A percentile compares a stretch with the other conserved stretches of the same genome.
Conservation (phyloP, 1,140 invertebrate species). For the Pectinophora gossypiella region DNA sequence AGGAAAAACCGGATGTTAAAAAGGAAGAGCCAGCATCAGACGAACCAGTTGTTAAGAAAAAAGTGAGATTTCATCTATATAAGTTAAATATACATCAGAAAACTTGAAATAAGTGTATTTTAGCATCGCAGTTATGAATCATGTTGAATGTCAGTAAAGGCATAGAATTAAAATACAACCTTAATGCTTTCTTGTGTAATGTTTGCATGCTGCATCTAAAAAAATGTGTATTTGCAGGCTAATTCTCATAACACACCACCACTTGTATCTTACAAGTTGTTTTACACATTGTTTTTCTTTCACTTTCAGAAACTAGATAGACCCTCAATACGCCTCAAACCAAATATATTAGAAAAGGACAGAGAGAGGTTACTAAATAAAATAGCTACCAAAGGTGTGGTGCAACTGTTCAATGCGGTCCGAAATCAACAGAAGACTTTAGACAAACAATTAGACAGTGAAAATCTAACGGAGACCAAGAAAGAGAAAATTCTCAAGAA, state of each 20-base stretch:
- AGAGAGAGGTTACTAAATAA: conserved; percentile 85
- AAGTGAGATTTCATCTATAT: conserved; percentile 35
- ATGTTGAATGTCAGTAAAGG: too few relatives aligned
- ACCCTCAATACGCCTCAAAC: conserved; percentile 83
- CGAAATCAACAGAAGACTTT: conserved; percentile 88
- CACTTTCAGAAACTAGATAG: conserved; percentile 77
- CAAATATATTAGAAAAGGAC: conserved; percentile 82
- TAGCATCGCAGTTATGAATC: too few relatives aligned
- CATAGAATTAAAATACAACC: too few relatives aligned
- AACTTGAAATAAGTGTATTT: too few relatives aligned
- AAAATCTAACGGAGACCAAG: conserved; percentile 86
- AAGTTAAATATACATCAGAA: too few relatives aligned
- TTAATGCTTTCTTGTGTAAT: too few relatives aligned
- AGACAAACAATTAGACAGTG: conserved; percentile 82
- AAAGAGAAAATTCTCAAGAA: conserved; percentile 88
- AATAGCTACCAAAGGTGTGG: conserved; percentile 93
- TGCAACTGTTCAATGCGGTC: conserved; percentile 95
- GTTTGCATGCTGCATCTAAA: too few relatives aligned
- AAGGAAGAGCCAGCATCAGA: conserved; percentile 35
- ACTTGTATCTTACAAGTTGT: too few relatives aligned
- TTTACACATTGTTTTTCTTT: too few relatives aligned
- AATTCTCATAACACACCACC: too few relatives aligned
- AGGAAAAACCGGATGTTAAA: conserved; percentile 63
- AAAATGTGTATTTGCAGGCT: too few relatives aligned
- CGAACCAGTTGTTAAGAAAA: conserved; percentile 61